A percentile compares a stretch with the other conserved stretches of the same genome.
Conservation (phyloP, 2,888 invertebrate species). For the Cybosia mesomella region DNA sequence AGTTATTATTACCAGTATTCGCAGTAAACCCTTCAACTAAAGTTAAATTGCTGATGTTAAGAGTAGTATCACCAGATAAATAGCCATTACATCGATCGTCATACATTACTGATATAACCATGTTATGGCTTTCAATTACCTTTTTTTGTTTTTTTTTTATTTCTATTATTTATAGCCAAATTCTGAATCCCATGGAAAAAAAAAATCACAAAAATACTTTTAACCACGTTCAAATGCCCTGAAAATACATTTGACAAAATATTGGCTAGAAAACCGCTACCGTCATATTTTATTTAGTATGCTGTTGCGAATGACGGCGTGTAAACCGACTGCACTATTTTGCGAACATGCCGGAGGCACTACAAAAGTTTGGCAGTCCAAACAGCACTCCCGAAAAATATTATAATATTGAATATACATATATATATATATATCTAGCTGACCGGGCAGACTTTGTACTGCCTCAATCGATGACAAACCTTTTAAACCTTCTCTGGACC, state of each 20-base stretch:
- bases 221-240: not conserved
- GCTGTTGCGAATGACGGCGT: not conserved
- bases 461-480: no score
- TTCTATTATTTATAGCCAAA: no score
- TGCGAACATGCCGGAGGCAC: not conserved
- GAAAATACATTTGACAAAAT: constrained; percentile 1
- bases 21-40: not conserved
- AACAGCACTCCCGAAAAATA: not conserved
- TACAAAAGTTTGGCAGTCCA: not conserved
- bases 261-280: not conserved
- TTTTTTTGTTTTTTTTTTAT: no score
- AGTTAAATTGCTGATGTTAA: not conserved
- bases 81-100: not conserved
- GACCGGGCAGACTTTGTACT: no score
- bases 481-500: no score
- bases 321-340: not conserved
- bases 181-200: no score
- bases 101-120: no score
- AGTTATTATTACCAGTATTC: not conserved
- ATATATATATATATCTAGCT: no score
- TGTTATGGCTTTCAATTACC: no score
- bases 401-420: not conserved
- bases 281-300: no score
- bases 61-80: no score
- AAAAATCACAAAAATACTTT: not conserved